Evolutionary conservation across 2,797 vertebrate genomes (phyloP).

Genomic region (Ciconia nigra): DNA sequence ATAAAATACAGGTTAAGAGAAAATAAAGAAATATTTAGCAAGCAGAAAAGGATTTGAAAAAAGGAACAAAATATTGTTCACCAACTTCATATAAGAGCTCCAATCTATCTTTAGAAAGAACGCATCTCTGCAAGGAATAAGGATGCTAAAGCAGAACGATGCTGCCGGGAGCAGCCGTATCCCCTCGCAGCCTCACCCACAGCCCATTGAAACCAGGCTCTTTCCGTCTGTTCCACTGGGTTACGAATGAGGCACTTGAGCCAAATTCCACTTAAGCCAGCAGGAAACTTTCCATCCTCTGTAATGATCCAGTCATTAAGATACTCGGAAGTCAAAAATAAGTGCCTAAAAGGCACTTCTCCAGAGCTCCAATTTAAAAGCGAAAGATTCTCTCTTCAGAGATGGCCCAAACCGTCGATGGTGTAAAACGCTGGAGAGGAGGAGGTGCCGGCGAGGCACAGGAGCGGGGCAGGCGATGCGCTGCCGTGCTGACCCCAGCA

Average conservation of each 20-base stretch:
- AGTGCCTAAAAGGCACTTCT: not conserved
- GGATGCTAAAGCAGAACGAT: not conserved
- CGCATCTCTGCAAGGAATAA: not conserved
- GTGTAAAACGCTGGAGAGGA: not conserved
- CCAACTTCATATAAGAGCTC: not conserved
- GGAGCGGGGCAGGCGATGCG: rapidly evolving
- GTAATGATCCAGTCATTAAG: not conserved
- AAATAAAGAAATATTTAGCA: not conserved
- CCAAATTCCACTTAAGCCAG: not conserved
- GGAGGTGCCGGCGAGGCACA: no score
- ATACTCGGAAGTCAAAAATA: not conserved
- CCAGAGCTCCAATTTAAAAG: not conserved
- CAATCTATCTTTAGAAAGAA: not conserved
- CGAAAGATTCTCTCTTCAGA: not conserved
- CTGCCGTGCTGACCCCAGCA: rapidly evolving
- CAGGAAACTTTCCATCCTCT: not conserved
- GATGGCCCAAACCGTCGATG: rapidly evolving
- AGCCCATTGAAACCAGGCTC: no score
- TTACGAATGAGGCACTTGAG: not conserved
- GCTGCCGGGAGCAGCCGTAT: rapidly evolving
- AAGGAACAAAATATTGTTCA: no score
- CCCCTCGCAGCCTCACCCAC: not conserved
- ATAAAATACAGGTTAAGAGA: not conserved
- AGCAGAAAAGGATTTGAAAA: not conserved
- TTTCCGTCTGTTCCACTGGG: not conserved